Conservation (phyloP, 2,888 invertebrate species). For the Polyploca ridens region DNA sequence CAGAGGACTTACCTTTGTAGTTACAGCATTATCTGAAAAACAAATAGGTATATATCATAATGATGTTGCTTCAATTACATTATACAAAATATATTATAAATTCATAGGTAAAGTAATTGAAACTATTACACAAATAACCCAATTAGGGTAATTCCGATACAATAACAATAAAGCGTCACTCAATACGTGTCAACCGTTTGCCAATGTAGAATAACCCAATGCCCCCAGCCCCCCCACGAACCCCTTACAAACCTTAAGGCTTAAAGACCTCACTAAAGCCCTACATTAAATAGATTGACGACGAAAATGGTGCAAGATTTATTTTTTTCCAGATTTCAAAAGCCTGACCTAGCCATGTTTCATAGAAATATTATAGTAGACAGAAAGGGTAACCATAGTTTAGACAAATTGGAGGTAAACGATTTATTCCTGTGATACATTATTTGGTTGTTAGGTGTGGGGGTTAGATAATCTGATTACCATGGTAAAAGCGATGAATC, state of each 20-base stretch:
- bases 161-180: neutral
- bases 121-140: neutral
- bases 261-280: conserved; percentile 38
- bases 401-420: neutral
- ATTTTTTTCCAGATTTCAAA: conserved; percentile 49
- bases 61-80: neutral
- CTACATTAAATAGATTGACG: conserved; percentile 51
- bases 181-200: neutral
- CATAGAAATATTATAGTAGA: conserved; percentile 45
- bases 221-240: neutral
- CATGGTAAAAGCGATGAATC: no score
- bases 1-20: neutral
- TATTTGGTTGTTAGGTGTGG: no score
- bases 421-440: neutral
- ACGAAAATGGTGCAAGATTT: conserved; percentile 44
- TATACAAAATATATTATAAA: neutral
- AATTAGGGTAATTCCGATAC: neutral
- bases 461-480: neutral
- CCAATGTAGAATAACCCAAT: neutral
- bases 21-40: neutral
- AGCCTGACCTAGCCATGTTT: conserved; percentile 51
- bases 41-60: neutral
- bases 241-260: conserved; percentile 14
- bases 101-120: neutral
- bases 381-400: conserved; percentile 29